Conservation (phyloP, 2,888 invertebrate species). For the Agrochola litura region DNA sequence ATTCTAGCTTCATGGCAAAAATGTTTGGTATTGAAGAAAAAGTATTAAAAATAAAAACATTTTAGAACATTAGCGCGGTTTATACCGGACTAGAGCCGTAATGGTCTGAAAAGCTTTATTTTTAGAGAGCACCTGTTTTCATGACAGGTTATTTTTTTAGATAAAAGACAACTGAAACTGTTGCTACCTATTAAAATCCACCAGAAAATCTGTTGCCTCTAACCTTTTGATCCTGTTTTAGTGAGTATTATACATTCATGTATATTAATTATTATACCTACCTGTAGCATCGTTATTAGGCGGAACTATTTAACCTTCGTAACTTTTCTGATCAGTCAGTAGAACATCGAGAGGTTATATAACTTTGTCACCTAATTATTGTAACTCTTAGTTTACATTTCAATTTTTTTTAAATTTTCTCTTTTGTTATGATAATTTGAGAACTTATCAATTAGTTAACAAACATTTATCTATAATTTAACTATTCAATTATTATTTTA, state of each 20-base stretch:
- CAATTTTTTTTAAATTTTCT: not conserved
- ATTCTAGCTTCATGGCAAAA: not conserved
- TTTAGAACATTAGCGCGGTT: constrained; percentile 3
- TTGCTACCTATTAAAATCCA: constrained; percentile 23
- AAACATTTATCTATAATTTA: too few species aligned
- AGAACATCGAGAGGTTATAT: not conserved
- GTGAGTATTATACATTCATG: constrained; percentile 18
- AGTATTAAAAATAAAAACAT: constrained; percentile 9
- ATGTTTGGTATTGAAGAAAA: not conserved
- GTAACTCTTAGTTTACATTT: not conserved
- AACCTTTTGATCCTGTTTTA: constrained; percentile 12
- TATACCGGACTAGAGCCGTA: constrained; percentile 13
- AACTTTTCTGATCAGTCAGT: constrained; percentile 4
- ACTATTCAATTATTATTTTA: too few species aligned
- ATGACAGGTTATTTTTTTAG: constrained; percentile 18
- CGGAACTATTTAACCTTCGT: constrained; percentile 5
- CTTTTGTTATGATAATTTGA: not conserved
- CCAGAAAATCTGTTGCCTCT: not conserved
- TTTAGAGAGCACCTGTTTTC: constrained; percentile 24
- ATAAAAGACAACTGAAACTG: constrained; percentile 11
- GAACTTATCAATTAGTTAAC: too few species aligned
- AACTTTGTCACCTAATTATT: not conserved
- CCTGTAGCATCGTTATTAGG: not conserved
- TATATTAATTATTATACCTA: constrained; percentile 8
- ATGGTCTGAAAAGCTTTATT: constrained; percentile 30